Percentiles rank a stretch among this genome's conserved stretches.
Conservation (phyloP, 2,888 invertebrate species). For the Cephus sareptanus region DNA sequence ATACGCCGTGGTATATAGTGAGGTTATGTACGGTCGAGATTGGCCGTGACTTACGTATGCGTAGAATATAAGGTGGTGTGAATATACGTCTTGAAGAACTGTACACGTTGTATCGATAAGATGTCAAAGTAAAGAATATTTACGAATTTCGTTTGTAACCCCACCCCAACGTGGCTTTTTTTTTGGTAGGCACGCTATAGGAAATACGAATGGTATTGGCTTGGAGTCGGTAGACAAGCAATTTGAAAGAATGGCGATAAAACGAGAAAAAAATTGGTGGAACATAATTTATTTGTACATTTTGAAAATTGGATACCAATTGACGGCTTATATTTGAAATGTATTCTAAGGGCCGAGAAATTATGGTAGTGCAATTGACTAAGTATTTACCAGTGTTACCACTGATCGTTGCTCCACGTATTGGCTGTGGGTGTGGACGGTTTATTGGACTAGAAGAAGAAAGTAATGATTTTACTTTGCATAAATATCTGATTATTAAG, state of each 20-base stretch:
- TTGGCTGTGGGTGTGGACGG: no score
- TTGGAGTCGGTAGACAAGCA: background rate
- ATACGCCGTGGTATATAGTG: constrained; percentile 55
- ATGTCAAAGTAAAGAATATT: constrained; percentile 49
- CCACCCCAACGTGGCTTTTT: background rate
- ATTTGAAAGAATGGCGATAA: background rate
- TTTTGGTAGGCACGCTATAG: background rate
- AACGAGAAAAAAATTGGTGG: background rate
- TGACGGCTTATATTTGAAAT: background rate
- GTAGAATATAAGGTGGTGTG: constrained; percentile 7
- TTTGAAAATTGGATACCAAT: background rate
- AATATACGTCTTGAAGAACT: background rate
- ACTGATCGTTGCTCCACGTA: no score
- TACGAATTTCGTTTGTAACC: constrained; percentile 33
- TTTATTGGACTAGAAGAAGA: no score
- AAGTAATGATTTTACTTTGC: no score
- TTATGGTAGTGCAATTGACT: no score
- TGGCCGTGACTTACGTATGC: constrained; percentile 1
- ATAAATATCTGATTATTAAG: no score
- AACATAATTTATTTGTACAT: background rate
- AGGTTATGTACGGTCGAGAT: background rate
- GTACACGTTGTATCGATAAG: constrained; percentile 18
- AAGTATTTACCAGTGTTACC: no score
- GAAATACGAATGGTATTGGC: background rate
- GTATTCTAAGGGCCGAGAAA: no score